These are phyloP conservation scores for Dendrolimus punctatus DNA, from an alignment of 1,140 invertebrate genomes.

Conservation along the genomic window DNA sequence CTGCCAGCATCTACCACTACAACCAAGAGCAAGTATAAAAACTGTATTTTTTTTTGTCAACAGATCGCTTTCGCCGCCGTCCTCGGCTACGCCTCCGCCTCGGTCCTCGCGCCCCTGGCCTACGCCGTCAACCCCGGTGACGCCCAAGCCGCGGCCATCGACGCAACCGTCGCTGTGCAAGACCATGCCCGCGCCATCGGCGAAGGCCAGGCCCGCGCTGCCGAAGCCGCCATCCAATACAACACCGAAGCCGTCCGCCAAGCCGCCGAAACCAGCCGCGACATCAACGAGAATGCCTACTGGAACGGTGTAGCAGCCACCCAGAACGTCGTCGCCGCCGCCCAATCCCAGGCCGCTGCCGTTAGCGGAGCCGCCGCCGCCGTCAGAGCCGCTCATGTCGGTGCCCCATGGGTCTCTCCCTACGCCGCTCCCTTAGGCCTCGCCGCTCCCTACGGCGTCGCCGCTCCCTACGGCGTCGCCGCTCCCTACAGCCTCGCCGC, in stretches of 20 bases:
- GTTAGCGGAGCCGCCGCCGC: conserved; percentile 50
- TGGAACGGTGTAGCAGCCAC: conserved; percentile 65
- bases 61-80: conserved; percentile 61
- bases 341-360: conserved; percentile 71
- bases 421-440: conserved; percentile 18
- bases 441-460: conserved; percentile 10
- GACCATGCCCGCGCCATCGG: conserved; percentile 47
- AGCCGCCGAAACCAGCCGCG: conserved; percentile 46
- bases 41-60: conserved; percentile 4
- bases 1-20: too few species aligned
- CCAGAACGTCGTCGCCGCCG: conserved; percentile 68
- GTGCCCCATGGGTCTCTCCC: conserved; percentile 27
- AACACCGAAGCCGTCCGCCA: conserved; percentile 32
- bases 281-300: conserved; percentile 59
- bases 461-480: conserved; percentile 33
- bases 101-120: conserved; percentile 37
- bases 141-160: conserved; percentile 53
- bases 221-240: conserved; percentile 42
- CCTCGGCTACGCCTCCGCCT: conserved; percentile 61
- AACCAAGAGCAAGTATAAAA: too few species aligned
- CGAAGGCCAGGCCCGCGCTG: conserved; percentile 47
- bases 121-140: conserved; percentile 49
- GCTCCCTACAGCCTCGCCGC: conserved; percentile 20
- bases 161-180: conserved; percentile 47
- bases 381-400: conserved; percentile 43